These are phyloP conservation scores for Onychostoma macrolepis DNA, from an alignment of 2,113 vertebrate species.

Conservation along the genomic window DNA sequence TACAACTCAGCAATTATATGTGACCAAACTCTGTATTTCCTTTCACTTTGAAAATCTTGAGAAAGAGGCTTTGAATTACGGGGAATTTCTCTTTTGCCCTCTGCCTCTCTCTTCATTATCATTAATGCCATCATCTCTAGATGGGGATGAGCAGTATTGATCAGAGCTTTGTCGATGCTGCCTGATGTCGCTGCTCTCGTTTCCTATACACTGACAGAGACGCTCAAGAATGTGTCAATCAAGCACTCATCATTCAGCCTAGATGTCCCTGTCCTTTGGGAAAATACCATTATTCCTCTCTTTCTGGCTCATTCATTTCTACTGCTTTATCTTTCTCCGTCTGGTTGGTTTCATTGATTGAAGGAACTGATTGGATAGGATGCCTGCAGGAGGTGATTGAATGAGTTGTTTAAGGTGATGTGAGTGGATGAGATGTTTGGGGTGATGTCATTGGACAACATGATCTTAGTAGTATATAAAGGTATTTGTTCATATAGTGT, in stretches of 20 bases:
- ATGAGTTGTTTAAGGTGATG: not conserved
- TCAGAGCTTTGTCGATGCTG: conserved; percentile 30
- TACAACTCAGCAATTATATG: not conserved
- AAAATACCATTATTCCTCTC: conserved; percentile 10
- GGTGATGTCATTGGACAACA: not conserved
- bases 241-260: conserved; percentile 24
- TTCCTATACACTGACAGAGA: conserved; percentile 22
- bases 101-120: conserved; percentile 19
- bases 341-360: conserved; percentile 30
- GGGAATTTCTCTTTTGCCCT: not conserved
- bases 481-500: not conserved
- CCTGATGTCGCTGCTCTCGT: conserved; percentile 22
- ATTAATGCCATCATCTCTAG: conserved; percentile 24
- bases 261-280: not conserved
- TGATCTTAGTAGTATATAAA: not conserved
- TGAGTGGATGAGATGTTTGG: not conserved
- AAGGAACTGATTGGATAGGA: not conserved
- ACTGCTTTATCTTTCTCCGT: not conserved
- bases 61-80: not conserved
- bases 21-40: not conserved
- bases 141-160: conserved; percentile 27
- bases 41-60: not conserved
- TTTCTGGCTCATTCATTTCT: not conserved
- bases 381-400: not conserved
- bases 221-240: conserved; percentile 28